These are phyloP conservation scores for Ctenosaura bakeri DNA, from an alignment of 2,797 vertebrate genomes.

Conservation along the genomic window DNA sequence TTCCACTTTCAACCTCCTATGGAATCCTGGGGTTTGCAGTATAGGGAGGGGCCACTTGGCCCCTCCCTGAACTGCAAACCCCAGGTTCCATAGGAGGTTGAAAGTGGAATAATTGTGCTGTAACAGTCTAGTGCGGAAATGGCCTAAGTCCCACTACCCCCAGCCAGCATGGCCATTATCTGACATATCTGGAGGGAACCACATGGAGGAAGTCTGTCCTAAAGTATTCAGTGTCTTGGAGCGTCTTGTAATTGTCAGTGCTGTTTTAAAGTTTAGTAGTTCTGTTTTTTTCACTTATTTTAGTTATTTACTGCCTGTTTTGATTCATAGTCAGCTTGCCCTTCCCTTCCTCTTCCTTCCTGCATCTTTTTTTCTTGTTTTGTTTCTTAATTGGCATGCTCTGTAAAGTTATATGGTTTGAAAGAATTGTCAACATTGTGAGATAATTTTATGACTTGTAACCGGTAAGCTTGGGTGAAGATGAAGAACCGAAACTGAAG, in stretches of 20 bases:
- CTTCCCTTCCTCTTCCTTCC: no score
- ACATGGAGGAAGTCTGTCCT: background rate
- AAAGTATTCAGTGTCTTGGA: background rate
- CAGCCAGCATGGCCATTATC: background rate
- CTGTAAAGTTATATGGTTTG: background rate
- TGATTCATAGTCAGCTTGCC: background rate
- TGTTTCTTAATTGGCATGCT: background rate
- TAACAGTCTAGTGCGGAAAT: no score
- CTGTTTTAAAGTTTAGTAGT: no score
- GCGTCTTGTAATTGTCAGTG: background rate
- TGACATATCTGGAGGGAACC: background rate
- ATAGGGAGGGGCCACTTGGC: no score
- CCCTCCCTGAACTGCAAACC: no score
- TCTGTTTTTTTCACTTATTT: background rate
- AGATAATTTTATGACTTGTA: constrained; percentile 22
- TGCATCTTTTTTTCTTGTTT: background rate
- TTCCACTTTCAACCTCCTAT: no score
- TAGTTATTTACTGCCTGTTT: no score
- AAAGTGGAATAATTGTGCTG: no score
- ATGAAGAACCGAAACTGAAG: background rate
- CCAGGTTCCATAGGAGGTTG: no score
- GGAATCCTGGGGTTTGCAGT: no score
- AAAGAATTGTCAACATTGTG: background rate
- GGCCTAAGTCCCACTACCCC: no score
- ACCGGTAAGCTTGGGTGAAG: background rate